Evolutionary conservation across 1,140 invertebrate genomes (phyloP).

Genomic region (Lasaia peninsularis): DNA sequence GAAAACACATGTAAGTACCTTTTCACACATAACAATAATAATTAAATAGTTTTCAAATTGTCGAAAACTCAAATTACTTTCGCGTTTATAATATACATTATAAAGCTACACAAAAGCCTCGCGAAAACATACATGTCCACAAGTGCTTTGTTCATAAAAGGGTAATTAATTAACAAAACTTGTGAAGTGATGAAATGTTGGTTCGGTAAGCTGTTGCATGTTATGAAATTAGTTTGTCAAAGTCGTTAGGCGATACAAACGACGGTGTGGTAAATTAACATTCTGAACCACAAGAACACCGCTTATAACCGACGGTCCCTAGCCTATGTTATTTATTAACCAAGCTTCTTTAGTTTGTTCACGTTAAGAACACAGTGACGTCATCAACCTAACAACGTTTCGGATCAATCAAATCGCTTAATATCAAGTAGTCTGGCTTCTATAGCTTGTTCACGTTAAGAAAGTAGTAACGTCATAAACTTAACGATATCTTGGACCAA

Average conservation of each 20-base stretch:
- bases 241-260: slow-evolving; percentile 5
- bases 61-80: too few relatives aligned
- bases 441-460: too few relatives aligned
- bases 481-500: too few relatives aligned
- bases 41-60: too few relatives aligned
- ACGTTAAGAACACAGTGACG: background rate
- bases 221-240: slow-evolving; percentile 8
- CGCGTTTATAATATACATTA: too few relatives aligned
- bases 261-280: background rate
- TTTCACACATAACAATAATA: too few relatives aligned
- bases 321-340: background rate
- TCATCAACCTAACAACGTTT: too few relatives aligned
- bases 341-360: background rate
- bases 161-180: background rate
- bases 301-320: background rate
- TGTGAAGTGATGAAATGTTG: background rate
- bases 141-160: background rate
- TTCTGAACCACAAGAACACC: background rate
- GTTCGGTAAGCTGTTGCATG: slow-evolving; percentile 1
- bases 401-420: too few relatives aligned
- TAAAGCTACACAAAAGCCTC: background rate
- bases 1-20: too few relatives aligned
- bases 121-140: too few relatives aligned
- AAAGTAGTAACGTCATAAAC: too few relatives aligned
- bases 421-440: too few relatives aligned